Percentiles rank a stretch among this genome's conserved stretches.
Evolutionary conservation across 2,888 invertebrate species (phyloP).

Genomic region (Meteorus colon): DNA sequence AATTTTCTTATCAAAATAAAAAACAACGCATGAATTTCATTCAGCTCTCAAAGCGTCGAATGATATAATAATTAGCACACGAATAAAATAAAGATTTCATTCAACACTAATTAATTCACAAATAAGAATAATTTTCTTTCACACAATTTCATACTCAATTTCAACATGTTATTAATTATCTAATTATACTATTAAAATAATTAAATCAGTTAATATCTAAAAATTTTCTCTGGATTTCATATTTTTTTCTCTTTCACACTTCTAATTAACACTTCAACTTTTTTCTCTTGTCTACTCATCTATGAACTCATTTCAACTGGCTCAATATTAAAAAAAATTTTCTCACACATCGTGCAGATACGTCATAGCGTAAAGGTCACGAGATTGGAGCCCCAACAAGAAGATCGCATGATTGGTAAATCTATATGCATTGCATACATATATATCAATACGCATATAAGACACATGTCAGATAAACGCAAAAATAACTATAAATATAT

Average conservation of each 20-base stretch:
- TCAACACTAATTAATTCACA: no score
- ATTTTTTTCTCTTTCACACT: background rate
- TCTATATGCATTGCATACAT: background rate
- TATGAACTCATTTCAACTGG: background rate
- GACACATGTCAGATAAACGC: slow-evolving; percentile 2
- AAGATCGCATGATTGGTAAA: background rate
- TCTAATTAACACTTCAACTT: background rate
- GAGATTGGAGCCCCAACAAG: background rate
- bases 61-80: no score
- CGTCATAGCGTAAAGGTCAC: background rate
- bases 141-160: background rate
- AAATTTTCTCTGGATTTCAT: background rate
- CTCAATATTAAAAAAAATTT: background rate
- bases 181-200: slow-evolving; percentile 4
- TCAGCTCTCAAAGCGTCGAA: no score
- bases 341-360: background rate
- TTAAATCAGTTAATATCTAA: background rate
- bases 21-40: no score
- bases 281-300: background rate
- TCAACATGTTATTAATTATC: background rate
- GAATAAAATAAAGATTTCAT: no score
- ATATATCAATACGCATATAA: slow-evolving; percentile 3
- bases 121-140: no score
- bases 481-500: slow-evolving; percentile 20
- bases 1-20: no score